A percentile compares a stretch with the other conserved stretches of the same genome.
Conservation (phyloP, 53 echinoderm and acorn worm species). For the Mesocentrotus franciscanus region DNA sequence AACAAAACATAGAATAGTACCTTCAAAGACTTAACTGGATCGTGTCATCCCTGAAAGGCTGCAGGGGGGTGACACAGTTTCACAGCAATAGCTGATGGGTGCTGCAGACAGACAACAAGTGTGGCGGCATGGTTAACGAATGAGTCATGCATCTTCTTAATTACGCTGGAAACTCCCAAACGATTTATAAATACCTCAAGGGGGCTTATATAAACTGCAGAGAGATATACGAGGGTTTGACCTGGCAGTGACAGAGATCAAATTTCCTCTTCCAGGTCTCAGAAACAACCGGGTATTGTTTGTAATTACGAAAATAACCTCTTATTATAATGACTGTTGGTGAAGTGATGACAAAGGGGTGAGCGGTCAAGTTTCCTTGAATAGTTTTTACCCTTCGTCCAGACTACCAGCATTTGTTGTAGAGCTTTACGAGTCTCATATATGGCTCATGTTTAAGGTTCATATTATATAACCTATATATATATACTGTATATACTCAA, state of each 20-base stretch:
- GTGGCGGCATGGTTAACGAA: conserved; percentile 11
- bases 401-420: no score
- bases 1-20: no score
- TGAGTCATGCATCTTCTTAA: background rate
- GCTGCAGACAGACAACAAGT: conserved; percentile 26
- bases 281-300: background rate
- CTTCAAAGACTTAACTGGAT: background rate
- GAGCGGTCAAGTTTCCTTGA: background rate
- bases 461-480: no score
- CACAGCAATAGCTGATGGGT: background rate
- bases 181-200: conserved; percentile 12
- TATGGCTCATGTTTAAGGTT: no score
- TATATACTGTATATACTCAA: no score
- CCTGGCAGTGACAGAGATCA: background rate
- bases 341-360: background rate
- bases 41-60: background rate
- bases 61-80: background rate
- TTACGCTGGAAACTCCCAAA: conserved; percentile 25
- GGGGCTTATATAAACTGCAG: background rate
- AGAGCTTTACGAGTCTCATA: no score
- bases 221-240: background rate
- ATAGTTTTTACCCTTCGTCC: background rate
- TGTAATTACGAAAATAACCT: background rate
- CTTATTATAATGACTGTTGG: background rate
- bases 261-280: conserved; percentile 3